Evolutionary conservation across 1,140 invertebrate species (phyloP).

Genomic region (Lasioglossum baleicum): DNA sequence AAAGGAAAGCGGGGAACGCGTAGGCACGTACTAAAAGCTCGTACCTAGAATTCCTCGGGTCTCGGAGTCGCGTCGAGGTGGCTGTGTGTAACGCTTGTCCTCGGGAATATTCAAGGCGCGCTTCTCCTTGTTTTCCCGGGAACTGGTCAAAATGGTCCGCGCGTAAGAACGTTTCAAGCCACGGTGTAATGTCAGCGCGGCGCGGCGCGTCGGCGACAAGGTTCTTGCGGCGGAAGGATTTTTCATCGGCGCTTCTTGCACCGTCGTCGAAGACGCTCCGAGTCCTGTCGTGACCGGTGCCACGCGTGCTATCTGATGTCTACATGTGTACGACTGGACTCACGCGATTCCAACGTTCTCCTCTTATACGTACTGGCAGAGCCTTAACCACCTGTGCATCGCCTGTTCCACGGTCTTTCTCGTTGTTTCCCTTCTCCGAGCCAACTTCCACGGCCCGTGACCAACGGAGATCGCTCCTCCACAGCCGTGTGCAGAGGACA

Average conservation of each 20-base stretch:
- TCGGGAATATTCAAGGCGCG: not conserved
- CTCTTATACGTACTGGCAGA: slow-evolving; percentile 53
- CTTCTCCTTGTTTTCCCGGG: not conserved
- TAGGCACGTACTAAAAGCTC: not conserved
- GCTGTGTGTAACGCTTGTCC: too few relatives aligned
- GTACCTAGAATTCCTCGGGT: not conserved
- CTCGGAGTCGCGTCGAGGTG: too few relatives aligned
- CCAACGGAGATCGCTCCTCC: not conserved
- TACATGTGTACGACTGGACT: slow-evolving; percentile 68
- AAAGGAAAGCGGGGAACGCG: not conserved
- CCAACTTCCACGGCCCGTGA: too few relatives aligned
- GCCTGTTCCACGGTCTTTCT: slow-evolving; percentile 45
- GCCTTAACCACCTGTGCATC: slow-evolving; percentile 67
- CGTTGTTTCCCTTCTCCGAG: slow-evolving; percentile 11
- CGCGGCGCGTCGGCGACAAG: slow-evolving; percentile 1
- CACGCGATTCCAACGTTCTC: slow-evolving; percentile 67
- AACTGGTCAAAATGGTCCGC: not conserved
- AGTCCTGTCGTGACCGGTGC: slow-evolving; percentile 67
- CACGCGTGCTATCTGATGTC: slow-evolving; percentile 70
- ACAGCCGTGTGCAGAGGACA: not conserved
- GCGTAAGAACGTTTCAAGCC: not conserved
- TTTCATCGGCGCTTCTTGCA: slow-evolving; percentile 29
- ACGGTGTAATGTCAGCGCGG: slow-evolving; percentile 8
- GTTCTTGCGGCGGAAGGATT: slow-evolving; percentile 30
- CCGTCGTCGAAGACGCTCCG: slow-evolving; percentile 53